Evolutionary conservation across 2,113 vertebrate genomes (phyloP), one percentile per base, ranked within the genome.

Genomic region (Plecturocebus donacophilus): DNA sequence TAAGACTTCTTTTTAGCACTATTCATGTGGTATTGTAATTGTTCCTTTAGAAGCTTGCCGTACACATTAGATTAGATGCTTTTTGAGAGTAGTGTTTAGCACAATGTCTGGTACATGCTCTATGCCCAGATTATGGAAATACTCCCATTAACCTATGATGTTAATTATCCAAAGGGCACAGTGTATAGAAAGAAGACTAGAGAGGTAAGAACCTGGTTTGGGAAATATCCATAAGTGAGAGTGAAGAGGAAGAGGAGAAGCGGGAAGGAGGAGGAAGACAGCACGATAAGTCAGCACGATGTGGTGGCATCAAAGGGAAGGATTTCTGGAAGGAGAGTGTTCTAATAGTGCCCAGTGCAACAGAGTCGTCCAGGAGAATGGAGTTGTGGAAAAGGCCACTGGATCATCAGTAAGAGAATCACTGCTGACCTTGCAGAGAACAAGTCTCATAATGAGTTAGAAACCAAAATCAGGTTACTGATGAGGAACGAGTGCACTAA

Each of bases 221-320:
- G 68, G 38, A 58, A 66, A 47, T 38, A 40, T 0, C 25, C 87
- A 71, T 32, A 49, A 25, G 6, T 19, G 21, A 81, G 68, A 83
- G 19, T 5, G 5, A 47, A 61, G 38, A 73, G n/a, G 40, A 61
- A 5, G 47, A 70, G 2, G 40, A 77, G 20, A 54, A 85, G 16
- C 20, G 27, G 83, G n/a, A 47, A 42, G 32, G 8, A 47, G 32
- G 66, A 42, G 54, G 35, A 68, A 38, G 73, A 20, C 8, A 27
- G 23, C 30, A 8, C 3, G 8, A 5, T 23, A n/a, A n/a, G n/a
- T n/a, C 8, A 27, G 23, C 30, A 8, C 3, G 8, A 5, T 23
- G 19, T 13, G 16, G 32, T 45, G 40, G 8, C 54, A 47, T 66
- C 47, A 23, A 76, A 79, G 40, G 42, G 47, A 79, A 54, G 12